Percentiles rank a stretch among this genome's conserved stretches.
Conservation (phyloP, 2,888 invertebrate species). For the Lomographa bimaculata region DNA sequence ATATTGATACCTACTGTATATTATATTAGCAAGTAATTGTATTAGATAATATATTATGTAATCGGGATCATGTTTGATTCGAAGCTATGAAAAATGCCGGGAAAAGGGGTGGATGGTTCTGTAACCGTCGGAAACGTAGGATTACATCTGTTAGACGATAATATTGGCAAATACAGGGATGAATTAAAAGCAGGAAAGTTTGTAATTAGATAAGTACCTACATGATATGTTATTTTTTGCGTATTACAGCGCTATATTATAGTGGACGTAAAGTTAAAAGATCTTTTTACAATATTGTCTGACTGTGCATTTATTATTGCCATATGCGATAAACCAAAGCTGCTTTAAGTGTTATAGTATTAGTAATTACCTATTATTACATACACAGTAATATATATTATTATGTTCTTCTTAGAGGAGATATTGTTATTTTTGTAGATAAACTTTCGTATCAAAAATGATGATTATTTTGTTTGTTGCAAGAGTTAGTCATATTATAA, state of each 20-base stretch:
- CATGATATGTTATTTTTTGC: neutral
- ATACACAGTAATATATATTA: neutral
- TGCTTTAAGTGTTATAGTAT: slow-evolving; percentile 1
- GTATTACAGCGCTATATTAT: slow-evolving; percentile 1
- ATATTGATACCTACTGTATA: no score
- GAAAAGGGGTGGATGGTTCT: no score
- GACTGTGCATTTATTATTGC: slow-evolving; percentile 5
- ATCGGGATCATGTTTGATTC: no score
- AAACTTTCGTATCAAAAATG: no score
- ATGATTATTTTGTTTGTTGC: no score
- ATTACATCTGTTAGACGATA: no score
- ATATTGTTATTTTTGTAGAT: neutral
- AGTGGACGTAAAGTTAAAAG: neutral
- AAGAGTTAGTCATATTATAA: no score
- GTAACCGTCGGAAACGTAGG: no score
- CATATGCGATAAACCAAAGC: slow-evolving; percentile 3
- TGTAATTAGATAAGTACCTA: neutral
- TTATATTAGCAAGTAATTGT: no score
- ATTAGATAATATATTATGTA: no score
- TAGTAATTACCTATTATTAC: neutral
- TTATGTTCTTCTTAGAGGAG: slow-evolving; percentile 2
- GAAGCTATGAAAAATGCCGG: no score
- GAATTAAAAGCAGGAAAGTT: slow-evolving; percentile 1
- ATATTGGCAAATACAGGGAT: slow-evolving; percentile 6
- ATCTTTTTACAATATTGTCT: neutral